Evolutionary conservation across 2,797 vertebrate species (phyloP).

Genomic region (Channallabes apus): DNA sequence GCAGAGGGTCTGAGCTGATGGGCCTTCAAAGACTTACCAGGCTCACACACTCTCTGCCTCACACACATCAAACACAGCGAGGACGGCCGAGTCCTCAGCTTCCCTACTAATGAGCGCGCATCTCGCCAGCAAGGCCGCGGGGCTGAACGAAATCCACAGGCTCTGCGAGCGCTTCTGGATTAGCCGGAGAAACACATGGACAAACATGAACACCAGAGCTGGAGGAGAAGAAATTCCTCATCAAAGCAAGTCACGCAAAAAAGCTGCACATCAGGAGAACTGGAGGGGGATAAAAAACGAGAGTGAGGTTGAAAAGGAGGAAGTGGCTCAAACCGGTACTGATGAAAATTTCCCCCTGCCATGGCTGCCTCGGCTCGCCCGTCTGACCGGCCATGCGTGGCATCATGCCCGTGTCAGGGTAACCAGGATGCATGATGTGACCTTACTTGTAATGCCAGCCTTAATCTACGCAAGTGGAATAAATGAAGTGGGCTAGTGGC

Average conservation of each 20-base stretch:
- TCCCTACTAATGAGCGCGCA: conserved; percentile 49
- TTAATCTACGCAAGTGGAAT: conserved; percentile 84
- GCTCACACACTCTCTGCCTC: conserved; percentile 34
- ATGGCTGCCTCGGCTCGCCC: conserved; percentile 14
- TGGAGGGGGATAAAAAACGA: not conserved
- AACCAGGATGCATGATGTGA: conserved; percentile 84
- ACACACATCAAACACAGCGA: conserved; percentile 46
- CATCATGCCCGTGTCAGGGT: conserved; percentile 70
- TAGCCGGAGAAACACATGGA: conserved; percentile 24
- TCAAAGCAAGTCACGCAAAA: conserved; percentile 38
- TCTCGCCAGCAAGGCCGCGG: conserved; percentile 17
- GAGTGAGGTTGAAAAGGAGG: not conserved
- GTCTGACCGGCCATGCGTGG: conserved; percentile 65
- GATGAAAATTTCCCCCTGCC: conserved; percentile 47
- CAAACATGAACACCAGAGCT: conserved; percentile 33
- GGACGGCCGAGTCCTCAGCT: conserved; percentile 35
- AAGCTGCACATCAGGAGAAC: not conserved
- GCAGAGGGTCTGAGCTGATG: conserved; percentile 45
- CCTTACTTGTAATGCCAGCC: conserved; percentile 84
- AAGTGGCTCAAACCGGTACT: conserved; percentile 42
- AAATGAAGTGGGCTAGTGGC: conserved; percentile 79
- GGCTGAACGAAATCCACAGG: conserved; percentile 1
- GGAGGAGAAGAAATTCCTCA: conserved; percentile 34
- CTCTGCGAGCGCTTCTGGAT: conserved; percentile 16
- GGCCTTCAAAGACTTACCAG: conserved; percentile 52